Conservation (phyloP, 2,888 invertebrate species). For the Eristalinus aeneus region DNA sequence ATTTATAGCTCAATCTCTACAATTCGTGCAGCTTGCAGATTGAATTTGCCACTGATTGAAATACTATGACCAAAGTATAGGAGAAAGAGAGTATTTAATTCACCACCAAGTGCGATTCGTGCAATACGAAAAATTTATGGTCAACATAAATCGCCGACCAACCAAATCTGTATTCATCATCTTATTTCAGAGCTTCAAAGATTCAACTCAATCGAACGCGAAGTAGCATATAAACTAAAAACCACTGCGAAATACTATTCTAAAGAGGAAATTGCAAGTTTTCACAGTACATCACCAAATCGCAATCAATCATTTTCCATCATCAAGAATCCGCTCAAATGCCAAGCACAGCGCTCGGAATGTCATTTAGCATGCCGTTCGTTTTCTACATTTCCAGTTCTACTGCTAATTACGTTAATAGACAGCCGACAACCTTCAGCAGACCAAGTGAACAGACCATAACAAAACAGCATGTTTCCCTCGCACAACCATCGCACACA, state of each 20-base stretch:
- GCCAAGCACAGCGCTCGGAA: not conserved
- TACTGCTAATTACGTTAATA: slow-evolving; percentile 55
- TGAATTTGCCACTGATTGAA: no score
- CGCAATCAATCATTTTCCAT: not conserved
- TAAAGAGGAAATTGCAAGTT: no score
- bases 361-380: slow-evolving; percentile 13
- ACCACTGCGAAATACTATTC: no score
- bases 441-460: slow-evolving; percentile 50
- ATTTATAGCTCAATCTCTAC: no score
- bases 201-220: not conserved
- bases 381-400: slow-evolving; percentile 1
- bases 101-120: not conserved
- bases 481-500: not conserved
- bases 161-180: not conserved
- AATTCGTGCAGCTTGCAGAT: no score
- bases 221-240: not conserved
- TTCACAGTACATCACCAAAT: not conserved
- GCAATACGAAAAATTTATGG: not conserved
- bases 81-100: no score
- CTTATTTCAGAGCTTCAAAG: not conserved
- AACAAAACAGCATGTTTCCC: not conserved
- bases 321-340: not conserved
- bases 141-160: not conserved
- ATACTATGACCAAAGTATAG: no score
- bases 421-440: slow-evolving; percentile 54